These are phyloP conservation scores for Polymixis lichenea DNA, from an alignment of 2,888 invertebrate genomes.

Conservation along the genomic window DNA sequence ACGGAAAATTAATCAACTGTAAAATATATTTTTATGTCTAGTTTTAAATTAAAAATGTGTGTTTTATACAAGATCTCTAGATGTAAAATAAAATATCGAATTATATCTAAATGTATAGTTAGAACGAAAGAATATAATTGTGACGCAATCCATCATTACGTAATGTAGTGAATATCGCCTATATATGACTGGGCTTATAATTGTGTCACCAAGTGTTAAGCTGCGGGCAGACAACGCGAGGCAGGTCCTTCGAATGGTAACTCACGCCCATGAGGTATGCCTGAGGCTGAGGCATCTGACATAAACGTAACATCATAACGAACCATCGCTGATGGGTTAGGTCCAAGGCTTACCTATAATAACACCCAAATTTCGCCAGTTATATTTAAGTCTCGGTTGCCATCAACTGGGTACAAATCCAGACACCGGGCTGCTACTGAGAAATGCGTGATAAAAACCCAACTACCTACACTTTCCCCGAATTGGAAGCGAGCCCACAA, in stretches of 20 bases:
- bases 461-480: not conserved
- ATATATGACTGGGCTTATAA: not conserved
- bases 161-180: not conserved
- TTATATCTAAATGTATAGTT: slow-evolving; percentile 38
- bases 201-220: slow-evolving; percentile 22
- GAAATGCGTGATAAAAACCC: not conserved
- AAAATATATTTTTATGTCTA: slow-evolving; percentile 26
- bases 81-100: slow-evolving; percentile 30
- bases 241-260: not conserved
- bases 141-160: not conserved
- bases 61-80: slow-evolving; percentile 56
- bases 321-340: not conserved
- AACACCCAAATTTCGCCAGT: not conserved
- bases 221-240: not conserved
- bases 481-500: not conserved
- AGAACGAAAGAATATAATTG: slow-evolving; percentile 19
- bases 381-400: not conserved
- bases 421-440: not conserved
- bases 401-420: not conserved
- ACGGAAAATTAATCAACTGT: not conserved
- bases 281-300: not conserved
- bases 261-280: not conserved
- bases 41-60: slow-evolving; percentile 27
- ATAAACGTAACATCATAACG: not conserved
- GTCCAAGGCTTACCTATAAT: not conserved